phyloP scores from a whole-genome alignment of 2,888 invertebrate species.

The Ichneumoninae sp. region DNA sequence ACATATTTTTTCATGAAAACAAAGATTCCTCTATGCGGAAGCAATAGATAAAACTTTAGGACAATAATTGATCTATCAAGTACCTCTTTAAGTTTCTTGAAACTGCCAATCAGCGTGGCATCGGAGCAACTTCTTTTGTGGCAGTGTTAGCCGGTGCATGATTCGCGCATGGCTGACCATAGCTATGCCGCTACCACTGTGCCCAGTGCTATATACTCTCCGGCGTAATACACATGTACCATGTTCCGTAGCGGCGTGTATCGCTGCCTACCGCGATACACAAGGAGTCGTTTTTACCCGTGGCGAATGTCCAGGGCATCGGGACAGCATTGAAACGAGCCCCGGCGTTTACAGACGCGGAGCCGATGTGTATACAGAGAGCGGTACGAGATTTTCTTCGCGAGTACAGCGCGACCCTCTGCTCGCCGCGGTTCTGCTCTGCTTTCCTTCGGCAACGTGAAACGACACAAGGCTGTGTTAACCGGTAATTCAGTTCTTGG shows the following conservation, averaged over 20 bases:
- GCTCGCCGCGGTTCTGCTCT: slow-evolving; percentile 20
- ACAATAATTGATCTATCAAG: not conserved
- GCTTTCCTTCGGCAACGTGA: slow-evolving; percentile 68
- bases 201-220: slow-evolving; percentile 21
- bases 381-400: slow-evolving; percentile 34
- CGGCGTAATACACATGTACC: slow-evolving; percentile 17
- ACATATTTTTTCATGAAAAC: not conserved
- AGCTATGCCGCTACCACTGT: slow-evolving; percentile 74
- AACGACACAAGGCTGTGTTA: slow-evolving; percentile 75
- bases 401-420: slow-evolving; percentile 12
- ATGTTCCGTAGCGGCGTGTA: slow-evolving; percentile 34
- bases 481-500: slow-evolving; percentile 77
- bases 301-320: slow-evolving; percentile 49
- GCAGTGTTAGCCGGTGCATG: slow-evolving; percentile 15
- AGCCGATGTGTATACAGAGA: slow-evolving; percentile 10
- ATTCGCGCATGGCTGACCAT: slow-evolving; percentile 80
- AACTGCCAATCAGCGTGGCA: slow-evolving; percentile 5
- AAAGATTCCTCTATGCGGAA: not conserved
- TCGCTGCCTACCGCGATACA: slow-evolving; percentile 69
- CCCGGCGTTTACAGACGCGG: not conserved
- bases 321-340: slow-evolving; percentile 26
- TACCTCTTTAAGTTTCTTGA: slow-evolving; percentile 2
- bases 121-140: not conserved
- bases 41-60: not conserved
- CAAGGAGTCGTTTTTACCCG: slow-evolving; percentile 69